Evolutionary conservation across 2,113 vertebrate genomes (phyloP), one percentile per base, ranked within the genome.

Genomic region (Xyliphius kryptos): DNA sequence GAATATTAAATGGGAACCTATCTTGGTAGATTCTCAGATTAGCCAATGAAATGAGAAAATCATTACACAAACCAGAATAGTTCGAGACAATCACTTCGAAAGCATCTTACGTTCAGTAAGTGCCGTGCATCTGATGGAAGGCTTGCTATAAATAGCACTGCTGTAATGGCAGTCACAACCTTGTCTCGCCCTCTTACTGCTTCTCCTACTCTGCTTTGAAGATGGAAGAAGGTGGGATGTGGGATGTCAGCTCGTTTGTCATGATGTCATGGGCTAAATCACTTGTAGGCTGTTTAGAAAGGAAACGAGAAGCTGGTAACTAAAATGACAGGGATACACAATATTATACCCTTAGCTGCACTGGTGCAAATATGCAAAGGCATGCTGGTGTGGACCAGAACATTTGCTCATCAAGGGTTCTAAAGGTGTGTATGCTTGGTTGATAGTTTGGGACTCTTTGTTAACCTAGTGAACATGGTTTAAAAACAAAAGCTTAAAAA

Each of bases 131-230:
- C 69, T 60, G 47, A 49, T 32, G 13, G 40, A 69, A 20, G 55
- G 51, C 5, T 52, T 19, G 46, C 81, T 86, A 84, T 76, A 86
- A 84, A 83, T 86, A 86, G 78, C 63, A 58, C 69, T 70, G 78
- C 77, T 13, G 77, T 75, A 77, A 68, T 50, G 61, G 70, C 68
- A 58, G 61, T 57, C 59, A 59, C 70, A 72, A 56, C 51, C 70
- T 19, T 32, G 26, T 32, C 26, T 32, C 26, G 26, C 49, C n/a
- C 36, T 54, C 46, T 40, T 2, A 32, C 26, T 32, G 26, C 26
- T 60, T 63, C 69, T 54, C 57, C 51, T 61, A 68, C 74, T 76
- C 70, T 71, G 9, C 19, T 49, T 59, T 68, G 75, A 82, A 77
- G 79, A 86, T 81, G 67, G 64, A 77, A 69, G 71, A 73, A 70